Evolutionary conservation across 2,797 vertebrate genomes (phyloP).

Genomic region (Pristis pectinata): DNA sequence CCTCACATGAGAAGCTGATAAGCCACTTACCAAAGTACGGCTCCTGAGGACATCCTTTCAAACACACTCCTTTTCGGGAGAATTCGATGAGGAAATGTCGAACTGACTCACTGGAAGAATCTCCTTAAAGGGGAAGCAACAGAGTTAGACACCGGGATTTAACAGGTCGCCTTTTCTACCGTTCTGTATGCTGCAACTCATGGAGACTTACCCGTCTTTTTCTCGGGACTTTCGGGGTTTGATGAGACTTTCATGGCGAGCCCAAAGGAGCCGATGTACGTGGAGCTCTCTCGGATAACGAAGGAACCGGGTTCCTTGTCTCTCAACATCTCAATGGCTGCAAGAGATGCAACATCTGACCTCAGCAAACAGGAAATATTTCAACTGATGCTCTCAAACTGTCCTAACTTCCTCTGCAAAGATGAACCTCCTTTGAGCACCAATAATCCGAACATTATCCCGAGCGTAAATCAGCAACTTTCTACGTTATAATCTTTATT

Average conservation of each 20-base stretch:
- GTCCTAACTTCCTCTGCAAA: too few species aligned
- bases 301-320: conserved; percentile 72
- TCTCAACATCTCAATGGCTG: conserved; percentile 72
- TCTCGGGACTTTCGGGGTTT: not conserved
- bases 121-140: not conserved
- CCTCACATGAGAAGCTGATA: not conserved
- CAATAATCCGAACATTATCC: too few species aligned
- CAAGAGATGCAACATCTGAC: conserved; percentile 32
- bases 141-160: not conserved
- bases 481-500: too few species aligned
- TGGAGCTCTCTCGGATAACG: conserved; percentile 80
- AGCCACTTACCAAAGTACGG: conserved; percentile 84
- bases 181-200: too few species aligned
- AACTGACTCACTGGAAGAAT: conserved; percentile 52
- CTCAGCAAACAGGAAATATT: not conserved
- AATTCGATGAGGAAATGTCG: conserved; percentile 85
- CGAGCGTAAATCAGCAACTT: too few species aligned
- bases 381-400: not conserved
- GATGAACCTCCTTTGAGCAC: too few species aligned
- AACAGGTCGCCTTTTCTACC: not conserved
- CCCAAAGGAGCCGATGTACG: conserved; percentile 75
- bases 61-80: conserved; percentile 74
- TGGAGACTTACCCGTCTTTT: not conserved
- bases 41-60: conserved; percentile 77
- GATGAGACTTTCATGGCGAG: conserved; percentile 73